A percentile compares a stretch with the other conserved stretches of the same genome.
These are phyloP conservation scores for Phrixothrix hirtus DNA, from an alignment of 2,888 invertebrate species.

Conservation along the genomic window DNA sequence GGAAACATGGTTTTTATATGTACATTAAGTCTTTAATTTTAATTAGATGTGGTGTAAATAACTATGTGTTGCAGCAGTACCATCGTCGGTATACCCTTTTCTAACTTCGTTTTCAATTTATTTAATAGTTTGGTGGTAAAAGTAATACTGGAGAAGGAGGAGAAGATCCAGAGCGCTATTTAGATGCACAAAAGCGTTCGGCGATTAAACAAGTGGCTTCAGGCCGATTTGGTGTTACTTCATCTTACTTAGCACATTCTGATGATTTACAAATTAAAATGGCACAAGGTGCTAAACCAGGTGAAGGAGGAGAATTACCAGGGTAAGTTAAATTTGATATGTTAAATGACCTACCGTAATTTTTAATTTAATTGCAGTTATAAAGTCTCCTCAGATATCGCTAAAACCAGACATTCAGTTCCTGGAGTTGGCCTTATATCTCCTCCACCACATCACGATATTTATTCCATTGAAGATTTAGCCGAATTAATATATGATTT, in stretches of 20 bases:
- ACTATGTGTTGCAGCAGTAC: slow-evolving; percentile 7
- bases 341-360: not conserved
- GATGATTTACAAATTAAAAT: slow-evolving; percentile 99
- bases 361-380: slow-evolving; percentile 53
- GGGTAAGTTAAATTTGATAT: slow-evolving; percentile 53
- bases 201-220: slow-evolving; percentile 99
- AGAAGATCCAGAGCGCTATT: slow-evolving; percentile 78
- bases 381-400: slow-evolving; percentile 93
- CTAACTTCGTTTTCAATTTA: slow-evolving; percentile 18
- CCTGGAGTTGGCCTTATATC: slow-evolving; percentile 97
- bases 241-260: slow-evolving; percentile 94
- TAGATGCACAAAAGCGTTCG: slow-evolving; percentile 77
- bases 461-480: slow-evolving; percentile 98
- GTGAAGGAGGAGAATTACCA: slow-evolving; percentile 97
- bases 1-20: slow-evolving; percentile 8
- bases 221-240: slow-evolving; percentile 97
- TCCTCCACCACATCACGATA: slow-evolving; percentile 99
- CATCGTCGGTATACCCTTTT: slow-evolving; percentile 1
- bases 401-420: slow-evolving; percentile 92
- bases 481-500: slow-evolving; percentile 98
- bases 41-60: slow-evolving; percentile 4
- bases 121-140: slow-evolving; percentile 86
- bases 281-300: slow-evolving; percentile 99
- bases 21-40: slow-evolving; percentile 1
- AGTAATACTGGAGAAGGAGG: slow-evolving; percentile 99